phyloP scores from a whole-genome alignment of 53 echinoderm and acorn worm genomes.

The Paelopatides confundens region DNA sequence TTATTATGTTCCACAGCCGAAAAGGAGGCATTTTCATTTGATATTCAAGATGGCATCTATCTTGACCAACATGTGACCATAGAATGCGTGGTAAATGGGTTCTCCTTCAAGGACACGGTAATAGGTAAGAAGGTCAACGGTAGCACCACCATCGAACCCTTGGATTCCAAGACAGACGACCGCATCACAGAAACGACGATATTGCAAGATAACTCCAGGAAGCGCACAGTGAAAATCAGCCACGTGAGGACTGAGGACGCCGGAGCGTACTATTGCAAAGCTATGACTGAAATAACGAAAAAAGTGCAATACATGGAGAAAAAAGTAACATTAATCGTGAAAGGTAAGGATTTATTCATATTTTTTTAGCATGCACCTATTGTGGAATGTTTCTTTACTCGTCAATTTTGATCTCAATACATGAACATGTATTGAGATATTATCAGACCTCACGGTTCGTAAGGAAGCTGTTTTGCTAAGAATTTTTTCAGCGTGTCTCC shows the following conservation, averaged over 20 bases:
- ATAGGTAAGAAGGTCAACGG: not conserved
- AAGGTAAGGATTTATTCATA: not conserved
- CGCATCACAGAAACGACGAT: not conserved
- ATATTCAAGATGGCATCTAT: not conserved
- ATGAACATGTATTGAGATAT: too few species aligned
- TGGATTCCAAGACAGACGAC: conserved; percentile 6
- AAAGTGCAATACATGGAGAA: not conserved
- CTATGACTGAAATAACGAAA: not conserved
- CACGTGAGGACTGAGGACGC: not conserved
- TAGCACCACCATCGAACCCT: not conserved
- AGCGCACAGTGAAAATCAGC: not conserved
- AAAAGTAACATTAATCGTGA: not conserved
- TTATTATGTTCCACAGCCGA: not conserved
- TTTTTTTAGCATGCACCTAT: too few species aligned
- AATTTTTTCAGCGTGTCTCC: too few species aligned
- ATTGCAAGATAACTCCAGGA: conserved; percentile 3
- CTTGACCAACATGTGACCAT: not conserved
- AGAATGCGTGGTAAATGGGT: not conserved
- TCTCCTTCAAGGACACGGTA: conserved; percentile 1
- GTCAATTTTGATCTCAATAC: too few species aligned
- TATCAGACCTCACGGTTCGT: too few species aligned
- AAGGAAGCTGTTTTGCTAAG: too few species aligned
- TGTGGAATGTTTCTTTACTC: too few species aligned
- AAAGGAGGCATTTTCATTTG: not conserved
- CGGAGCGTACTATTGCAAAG: conserved; percentile 2